Evolutionary conservation across 2,113 vertebrate species (phyloP).

Genomic region (Lycaon pictus): DNA sequence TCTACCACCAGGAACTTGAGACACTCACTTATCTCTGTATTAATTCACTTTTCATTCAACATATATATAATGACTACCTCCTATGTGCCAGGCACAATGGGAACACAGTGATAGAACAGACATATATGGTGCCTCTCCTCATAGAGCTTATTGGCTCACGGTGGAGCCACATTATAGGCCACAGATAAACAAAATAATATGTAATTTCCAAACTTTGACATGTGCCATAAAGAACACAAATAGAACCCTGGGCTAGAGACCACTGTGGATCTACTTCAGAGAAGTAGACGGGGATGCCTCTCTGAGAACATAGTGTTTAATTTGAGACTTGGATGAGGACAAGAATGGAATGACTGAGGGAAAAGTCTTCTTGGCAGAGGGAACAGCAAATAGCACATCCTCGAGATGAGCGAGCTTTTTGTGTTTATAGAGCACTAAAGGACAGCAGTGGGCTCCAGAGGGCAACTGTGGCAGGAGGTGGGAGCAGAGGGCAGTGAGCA

Average conservation of each 20-base stretch:
- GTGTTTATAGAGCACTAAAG: neutral
- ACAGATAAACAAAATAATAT: neutral
- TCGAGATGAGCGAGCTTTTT: neutral
- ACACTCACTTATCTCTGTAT: neutral
- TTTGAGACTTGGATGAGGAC: neutral
- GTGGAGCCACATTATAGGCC: neutral
- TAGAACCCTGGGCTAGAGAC: neutral
- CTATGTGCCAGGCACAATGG: neutral
- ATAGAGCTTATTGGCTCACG: neutral
- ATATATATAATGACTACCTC: neutral
- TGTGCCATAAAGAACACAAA: neutral
- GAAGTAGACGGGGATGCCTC: neutral
- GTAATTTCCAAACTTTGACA: neutral
- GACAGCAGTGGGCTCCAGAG: neutral
- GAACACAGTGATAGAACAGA: neutral
- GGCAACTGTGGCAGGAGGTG: neutral
- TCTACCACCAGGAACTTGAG: neutral
- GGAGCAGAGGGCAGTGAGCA: neutral
- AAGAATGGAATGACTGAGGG: neutral
- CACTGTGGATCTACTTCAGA: neutral
- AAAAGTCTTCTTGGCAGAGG: neutral
- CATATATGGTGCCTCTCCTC: neutral
- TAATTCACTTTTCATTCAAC: neutral
- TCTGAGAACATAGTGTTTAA: neutral
- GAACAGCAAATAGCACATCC: neutral